Conservation (phyloP, 2,113 vertebrate species). For the Hiodon alosoides region DNA sequence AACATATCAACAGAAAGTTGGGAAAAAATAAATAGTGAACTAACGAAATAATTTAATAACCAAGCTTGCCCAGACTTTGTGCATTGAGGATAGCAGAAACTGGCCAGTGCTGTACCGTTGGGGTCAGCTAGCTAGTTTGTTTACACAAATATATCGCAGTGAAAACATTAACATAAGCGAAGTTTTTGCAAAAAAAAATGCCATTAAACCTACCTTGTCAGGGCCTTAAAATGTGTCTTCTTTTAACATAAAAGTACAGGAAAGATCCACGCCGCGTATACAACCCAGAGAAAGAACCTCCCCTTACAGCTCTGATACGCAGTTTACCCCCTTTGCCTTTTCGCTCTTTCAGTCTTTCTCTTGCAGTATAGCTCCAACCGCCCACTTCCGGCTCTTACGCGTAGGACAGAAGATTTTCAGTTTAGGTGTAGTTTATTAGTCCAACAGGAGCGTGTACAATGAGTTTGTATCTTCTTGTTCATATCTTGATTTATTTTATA, state of each 20-base stretch:
- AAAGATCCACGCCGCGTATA: slow-evolving; percentile 38
- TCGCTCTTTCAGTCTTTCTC: slow-evolving; percentile 25
- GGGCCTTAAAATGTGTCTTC: slow-evolving; percentile 39
- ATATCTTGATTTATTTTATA: background rate
- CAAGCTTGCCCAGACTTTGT: background rate
- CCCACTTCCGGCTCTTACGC: slow-evolving; percentile 57
- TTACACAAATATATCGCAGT: background rate
- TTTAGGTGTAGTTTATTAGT: background rate
- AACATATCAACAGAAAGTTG: too few species aligned
- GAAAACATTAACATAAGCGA: background rate
- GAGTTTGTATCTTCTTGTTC: background rate
- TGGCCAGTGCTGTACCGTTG: background rate
- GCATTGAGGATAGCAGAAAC: background rate
- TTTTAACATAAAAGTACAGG: slow-evolving; percentile 47
- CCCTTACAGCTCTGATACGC: slow-evolving; percentile 39
- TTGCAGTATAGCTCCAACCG: slow-evolving; percentile 35
- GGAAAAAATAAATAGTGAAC: background rate
- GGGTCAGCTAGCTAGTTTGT: slow-evolving; percentile 1
- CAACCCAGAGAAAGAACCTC: slow-evolving; percentile 39
- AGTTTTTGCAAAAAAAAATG: background rate
- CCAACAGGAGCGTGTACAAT: background rate
- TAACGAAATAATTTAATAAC: background rate
- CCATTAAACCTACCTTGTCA: slow-evolving; percentile 44
- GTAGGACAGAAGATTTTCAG: slow-evolving; percentile 15
- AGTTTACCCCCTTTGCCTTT: slow-evolving; percentile 40